Conservation (phyloP, 2,113 vertebrate species). For the Myanophis thanlyinensis region DNA sequence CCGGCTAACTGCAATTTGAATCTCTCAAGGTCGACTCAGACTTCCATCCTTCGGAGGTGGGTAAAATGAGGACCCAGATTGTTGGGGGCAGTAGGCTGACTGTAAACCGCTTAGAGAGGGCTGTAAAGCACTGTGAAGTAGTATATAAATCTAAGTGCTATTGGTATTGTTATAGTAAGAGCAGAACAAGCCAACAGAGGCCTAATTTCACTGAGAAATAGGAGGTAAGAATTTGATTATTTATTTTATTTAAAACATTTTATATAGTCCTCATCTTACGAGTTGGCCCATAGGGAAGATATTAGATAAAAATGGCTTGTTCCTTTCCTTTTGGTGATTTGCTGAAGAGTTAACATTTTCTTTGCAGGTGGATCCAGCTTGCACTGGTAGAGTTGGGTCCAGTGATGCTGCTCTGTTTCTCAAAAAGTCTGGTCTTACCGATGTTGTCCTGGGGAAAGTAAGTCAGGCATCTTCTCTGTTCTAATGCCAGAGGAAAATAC, state of each 20-base stretch:
- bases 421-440: constrained; percentile 93
- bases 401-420: constrained; percentile 93
- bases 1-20: no score
- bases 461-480: not conserved
- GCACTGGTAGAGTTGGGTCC: constrained; percentile 89
- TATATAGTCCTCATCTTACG: not conserved
- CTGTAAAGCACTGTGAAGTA: no score
- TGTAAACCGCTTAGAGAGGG: no score
- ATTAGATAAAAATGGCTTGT: not conserved
- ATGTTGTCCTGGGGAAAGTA: constrained; percentile 92
- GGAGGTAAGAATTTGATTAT: not conserved
- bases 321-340: not conserved
- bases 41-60: no score
- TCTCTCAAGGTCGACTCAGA: no score
- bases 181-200: no score
- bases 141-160: no score
- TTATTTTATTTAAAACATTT: not conserved
- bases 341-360: not conserved
- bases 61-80: no score
- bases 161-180: not conserved
- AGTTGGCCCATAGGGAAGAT: not conserved
- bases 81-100: no score
- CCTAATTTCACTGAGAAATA: not conserved
- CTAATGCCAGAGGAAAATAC: not conserved
- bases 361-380: constrained; percentile 88